phyloP scores from a whole-genome alignment of 2,888 invertebrate genomes.

The Microctonus brassicae region DNA sequence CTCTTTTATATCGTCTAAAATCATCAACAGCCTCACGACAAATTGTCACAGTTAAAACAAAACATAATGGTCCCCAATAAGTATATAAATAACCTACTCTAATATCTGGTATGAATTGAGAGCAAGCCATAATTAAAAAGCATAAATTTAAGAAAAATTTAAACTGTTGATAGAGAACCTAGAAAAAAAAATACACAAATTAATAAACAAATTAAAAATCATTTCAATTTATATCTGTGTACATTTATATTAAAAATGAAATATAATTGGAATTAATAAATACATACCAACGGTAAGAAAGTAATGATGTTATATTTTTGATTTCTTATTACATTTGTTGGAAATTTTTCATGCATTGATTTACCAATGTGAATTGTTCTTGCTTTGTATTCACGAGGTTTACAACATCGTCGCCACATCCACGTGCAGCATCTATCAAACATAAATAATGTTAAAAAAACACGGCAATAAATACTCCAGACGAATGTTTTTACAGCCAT shows the following conservation, averaged over 20 bases:
- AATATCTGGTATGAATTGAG: conserved; percentile 97
- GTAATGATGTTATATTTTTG: conserved; percentile 97
- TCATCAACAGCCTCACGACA: conserved; percentile 98
- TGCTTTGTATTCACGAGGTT: conserved; percentile 81
- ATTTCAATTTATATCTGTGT: background rate
- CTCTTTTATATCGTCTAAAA: conserved; percentile 86
- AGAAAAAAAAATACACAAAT: too few relatives aligned
- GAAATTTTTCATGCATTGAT: conserved; percentile 85
- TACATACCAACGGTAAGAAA: conserved; percentile 80
- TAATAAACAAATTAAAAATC: too few relatives aligned
- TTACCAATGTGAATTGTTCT: conserved; percentile 85
- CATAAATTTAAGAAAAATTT: conserved; percentile 98
- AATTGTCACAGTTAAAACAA: conserved; percentile 95
- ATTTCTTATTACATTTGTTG: conserved; percentile 96
- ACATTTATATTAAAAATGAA: background rate
- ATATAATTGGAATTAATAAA: background rate
- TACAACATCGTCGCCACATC: conserved; percentile 80
- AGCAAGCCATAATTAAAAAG: conserved; percentile 97
- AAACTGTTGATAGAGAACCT: conserved; percentile 98
- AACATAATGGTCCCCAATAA: conserved; percentile 98
- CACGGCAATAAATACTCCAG: background rate
- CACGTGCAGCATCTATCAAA: conserved; percentile 81
- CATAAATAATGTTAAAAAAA: background rate
- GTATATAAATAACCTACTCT: conserved; percentile 98
- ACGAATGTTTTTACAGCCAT: background rate